Evolutionary conservation across 2,888 invertebrate genomes (phyloP).

Genomic region (Agrochola macilenta): DNA sequence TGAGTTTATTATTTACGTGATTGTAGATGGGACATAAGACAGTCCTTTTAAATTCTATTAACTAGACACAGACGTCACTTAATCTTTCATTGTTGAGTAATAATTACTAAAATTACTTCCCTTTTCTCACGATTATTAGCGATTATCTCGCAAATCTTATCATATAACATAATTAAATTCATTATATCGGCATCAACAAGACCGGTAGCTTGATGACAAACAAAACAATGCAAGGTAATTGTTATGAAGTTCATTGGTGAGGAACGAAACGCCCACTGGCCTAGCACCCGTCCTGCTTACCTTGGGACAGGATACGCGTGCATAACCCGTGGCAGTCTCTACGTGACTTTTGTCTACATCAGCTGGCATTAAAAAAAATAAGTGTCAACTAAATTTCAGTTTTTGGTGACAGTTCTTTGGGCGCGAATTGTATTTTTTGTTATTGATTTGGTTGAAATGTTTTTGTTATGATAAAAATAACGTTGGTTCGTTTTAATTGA

Average conservation of each 20-base stretch:
- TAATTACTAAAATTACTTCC: neutral
- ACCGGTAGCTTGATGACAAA: constrained; percentile 70
- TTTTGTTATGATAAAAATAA: constrained; percentile 4
- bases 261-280: constrained; percentile 80
- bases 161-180: constrained; percentile 58
- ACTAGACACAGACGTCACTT: neutral
- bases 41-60: neutral
- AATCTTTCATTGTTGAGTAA: neutral
- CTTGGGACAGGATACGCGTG: constrained; percentile 78
- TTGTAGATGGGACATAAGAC: neutral
- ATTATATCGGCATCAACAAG: constrained; percentile 54
- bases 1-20: neutral
- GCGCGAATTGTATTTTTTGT: constrained; percentile 36
- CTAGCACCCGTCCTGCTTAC: constrained; percentile 76
- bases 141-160: constrained; percentile 39
- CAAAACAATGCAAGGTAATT: constrained; percentile 77
- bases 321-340: constrained; percentile 73
- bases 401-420: constrained; percentile 24
- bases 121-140: constrained; percentile 5
- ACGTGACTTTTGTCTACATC: constrained; percentile 66
- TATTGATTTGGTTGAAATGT: constrained; percentile 7
- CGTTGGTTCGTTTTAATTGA: neutral
- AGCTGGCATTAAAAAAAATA: constrained; percentile 63
- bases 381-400: constrained; percentile 30
- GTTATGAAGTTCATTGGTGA: constrained; percentile 77